These are phyloP conservation scores for Dendrolimus punctatus DNA, from an alignment of 1,140 invertebrate species.

Conservation along the genomic window DNA sequence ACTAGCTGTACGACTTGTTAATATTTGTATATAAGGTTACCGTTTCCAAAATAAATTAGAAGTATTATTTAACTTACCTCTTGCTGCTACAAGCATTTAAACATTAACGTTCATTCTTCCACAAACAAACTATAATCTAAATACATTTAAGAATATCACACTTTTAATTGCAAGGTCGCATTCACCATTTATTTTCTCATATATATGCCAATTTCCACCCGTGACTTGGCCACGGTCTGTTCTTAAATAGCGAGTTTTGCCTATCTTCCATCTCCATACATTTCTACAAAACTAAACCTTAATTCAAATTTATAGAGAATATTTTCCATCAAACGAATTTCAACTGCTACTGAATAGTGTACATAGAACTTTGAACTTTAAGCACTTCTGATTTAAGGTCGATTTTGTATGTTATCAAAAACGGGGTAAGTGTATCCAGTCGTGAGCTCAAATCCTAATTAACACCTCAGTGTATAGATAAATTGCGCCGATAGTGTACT, in stretches of 20 bases:
- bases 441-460: constrained; percentile 64
- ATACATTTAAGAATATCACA: constrained; percentile 10
- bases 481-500: constrained; percentile 52
- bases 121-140: background rate
- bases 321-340: too few relatives aligned
- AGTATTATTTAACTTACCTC: too few relatives aligned
- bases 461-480: constrained; percentile 61
- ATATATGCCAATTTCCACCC: constrained; percentile 56
- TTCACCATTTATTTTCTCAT: constrained; percentile 42
- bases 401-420: constrained; percentile 3
- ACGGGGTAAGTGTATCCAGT: constrained; percentile 17
- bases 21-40: too few relatives aligned
- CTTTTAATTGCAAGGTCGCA: constrained; percentile 44
- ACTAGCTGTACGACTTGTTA: too few relatives aligned
- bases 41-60: too few relatives aligned
- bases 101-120: background rate
- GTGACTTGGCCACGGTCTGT: constrained; percentile 41
- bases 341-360: too few relatives aligned
- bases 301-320: background rate
- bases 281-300: constrained; percentile 2
- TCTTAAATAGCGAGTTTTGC: constrained; percentile 50
- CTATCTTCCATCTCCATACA: constrained; percentile 41
- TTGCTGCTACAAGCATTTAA: too few relatives aligned
- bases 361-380: too few relatives aligned
- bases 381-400: background rate